These are phyloP conservation scores for Diaperis boleti DNA, from an alignment of 2,888 invertebrate species.

Conservation along the genomic window DNA sequence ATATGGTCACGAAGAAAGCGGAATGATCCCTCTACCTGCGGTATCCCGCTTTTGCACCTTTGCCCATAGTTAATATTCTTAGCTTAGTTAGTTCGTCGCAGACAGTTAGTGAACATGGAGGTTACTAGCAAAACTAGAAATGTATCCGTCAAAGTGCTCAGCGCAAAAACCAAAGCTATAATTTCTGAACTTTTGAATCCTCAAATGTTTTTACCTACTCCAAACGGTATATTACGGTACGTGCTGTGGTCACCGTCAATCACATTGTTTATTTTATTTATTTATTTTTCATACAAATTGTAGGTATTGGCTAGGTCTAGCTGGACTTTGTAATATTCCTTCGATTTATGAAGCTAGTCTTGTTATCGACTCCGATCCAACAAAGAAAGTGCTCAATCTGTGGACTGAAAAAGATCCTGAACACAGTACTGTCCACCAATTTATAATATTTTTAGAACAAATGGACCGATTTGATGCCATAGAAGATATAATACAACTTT, in stretches of 20 bases:
- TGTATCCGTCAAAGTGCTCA: conserved; percentile 52
- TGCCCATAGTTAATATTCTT: too few species aligned
- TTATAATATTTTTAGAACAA: conserved; percentile 72
- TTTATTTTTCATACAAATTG: too few species aligned
- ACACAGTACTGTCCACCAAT: conserved; percentile 71
- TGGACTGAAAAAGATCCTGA: conserved; percentile 69
- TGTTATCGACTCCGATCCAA: conserved; percentile 69
- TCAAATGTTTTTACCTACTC: conserved; percentile 74
- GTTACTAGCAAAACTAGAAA: conserved; percentile 7
- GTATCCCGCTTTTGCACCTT: too few species aligned
- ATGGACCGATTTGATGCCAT: conserved; percentile 83
- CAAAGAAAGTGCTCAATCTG: conserved; percentile 71
- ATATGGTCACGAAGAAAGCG: too few species aligned
- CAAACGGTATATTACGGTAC: conserved; percentile 67
- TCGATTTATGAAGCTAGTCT: conserved; percentile 57
- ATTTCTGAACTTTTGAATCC: conserved; percentile 76
- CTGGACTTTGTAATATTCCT: conserved; percentile 72
- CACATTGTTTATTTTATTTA: too few species aligned
- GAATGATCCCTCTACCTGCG: too few species aligned
- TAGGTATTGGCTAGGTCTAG: conserved; percentile 84
- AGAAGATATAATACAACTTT: conserved; percentile 72
- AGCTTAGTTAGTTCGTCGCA: too few species aligned
- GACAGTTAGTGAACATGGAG: conserved; percentile 29
- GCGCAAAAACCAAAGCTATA: conserved; percentile 65
- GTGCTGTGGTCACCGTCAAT: too few species aligned